Evolutionary conservation across 2,888 invertebrate species (phyloP), one percentile per base, ranked within the genome.

Genomic region (Cyaniris semiargus): DNA sequence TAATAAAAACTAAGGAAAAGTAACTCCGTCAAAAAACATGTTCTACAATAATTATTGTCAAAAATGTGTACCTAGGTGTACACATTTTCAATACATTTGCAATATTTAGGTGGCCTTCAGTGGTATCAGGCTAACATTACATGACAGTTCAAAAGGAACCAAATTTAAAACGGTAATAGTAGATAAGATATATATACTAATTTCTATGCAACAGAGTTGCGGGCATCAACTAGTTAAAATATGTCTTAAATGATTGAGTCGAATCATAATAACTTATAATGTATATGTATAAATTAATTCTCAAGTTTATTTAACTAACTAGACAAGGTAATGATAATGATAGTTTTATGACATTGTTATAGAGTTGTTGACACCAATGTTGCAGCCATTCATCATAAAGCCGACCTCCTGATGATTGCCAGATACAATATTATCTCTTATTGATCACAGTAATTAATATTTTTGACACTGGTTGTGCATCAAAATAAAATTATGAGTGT

Each of bases 381-480:
- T 23, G 21, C 60, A 23, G 8, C 60, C 27, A 66, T 66, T 27
- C 27, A 66, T 66, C 66, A 66, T 31, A 66, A n/a, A n/a, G 6
- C 27, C 66, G 6, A 66, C 66, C 66, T 66, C 15, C 15, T 15
- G 66, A 5, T 27, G 5, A 0, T 1, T 66, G 66, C 66, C 66
- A 66, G 27, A 66, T 27, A 27, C 27, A 66, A 66, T 66, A 66
- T 66, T 66, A 66, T 66, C 27, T 66, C 18, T 27, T 66, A 66
- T 66, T 0, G 66, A 66, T 66, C 27, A 66, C 18, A 18, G 66
- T 66, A 18, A 66, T 66, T 18, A 31, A 66, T 66, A 31, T 27
- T 66, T 66, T 66, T 66, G 66, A 60, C 60, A 58, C 58, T 8
- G 6, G 58, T 21, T 21, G 21, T 58, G 21, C 23, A 60, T 60